Evolutionary conservation across 2,888 invertebrate genomes (phyloP).

Genomic region (Anagyrus pseudococci): DNA sequence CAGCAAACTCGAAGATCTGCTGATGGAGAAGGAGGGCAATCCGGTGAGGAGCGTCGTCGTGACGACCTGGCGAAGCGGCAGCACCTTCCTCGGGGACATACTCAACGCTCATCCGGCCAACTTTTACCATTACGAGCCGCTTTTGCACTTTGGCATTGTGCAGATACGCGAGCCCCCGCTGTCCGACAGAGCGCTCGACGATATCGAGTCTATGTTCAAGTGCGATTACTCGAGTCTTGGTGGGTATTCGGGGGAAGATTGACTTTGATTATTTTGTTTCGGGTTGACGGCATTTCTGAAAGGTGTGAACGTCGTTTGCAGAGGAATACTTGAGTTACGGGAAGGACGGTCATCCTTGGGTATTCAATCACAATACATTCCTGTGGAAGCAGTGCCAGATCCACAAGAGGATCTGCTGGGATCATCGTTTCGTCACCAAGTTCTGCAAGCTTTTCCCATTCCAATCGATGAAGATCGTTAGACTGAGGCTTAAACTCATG

Average conservation of each 20-base stretch:
- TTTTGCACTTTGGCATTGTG: slow-evolving; percentile 81
- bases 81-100: slow-evolving; percentile 87
- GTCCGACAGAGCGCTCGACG: slow-evolving; percentile 71
- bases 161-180: slow-evolving; percentile 80
- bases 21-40: slow-evolving; percentile 73
- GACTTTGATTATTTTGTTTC: too few relatives aligned
- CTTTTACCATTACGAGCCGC: slow-evolving; percentile 90
- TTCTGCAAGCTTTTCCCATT: slow-evolving; percentile 87
- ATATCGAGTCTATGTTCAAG: slow-evolving; percentile 75
- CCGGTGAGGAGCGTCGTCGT: slow-evolving; percentile 80
- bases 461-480: slow-evolving; percentile 87
- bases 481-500: slow-evolving; percentile 76
- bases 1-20: slow-evolving; percentile 71
- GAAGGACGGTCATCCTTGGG: slow-evolving; percentile 75
- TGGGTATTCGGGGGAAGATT: too few relatives aligned
- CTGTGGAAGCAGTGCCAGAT: slow-evolving; percentile 81
- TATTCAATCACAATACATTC: slow-evolving; percentile 85
- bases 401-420: slow-evolving; percentile 73
- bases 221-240: slow-evolving; percentile 79
- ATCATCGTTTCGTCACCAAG: slow-evolving; percentile 74
- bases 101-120: slow-evolving; percentile 84
- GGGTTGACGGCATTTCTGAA: too few relatives aligned
- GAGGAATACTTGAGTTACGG: slow-evolving; percentile 81
- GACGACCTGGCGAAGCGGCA: slow-evolving; percentile 91
- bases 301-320: slow-evolving; percentile 51